Percentiles rank a stretch among this genome's conserved stretches.
phyloP scores from a whole-genome alignment of 1,140 invertebrate genomes.

The Heliconius himera region DNA sequence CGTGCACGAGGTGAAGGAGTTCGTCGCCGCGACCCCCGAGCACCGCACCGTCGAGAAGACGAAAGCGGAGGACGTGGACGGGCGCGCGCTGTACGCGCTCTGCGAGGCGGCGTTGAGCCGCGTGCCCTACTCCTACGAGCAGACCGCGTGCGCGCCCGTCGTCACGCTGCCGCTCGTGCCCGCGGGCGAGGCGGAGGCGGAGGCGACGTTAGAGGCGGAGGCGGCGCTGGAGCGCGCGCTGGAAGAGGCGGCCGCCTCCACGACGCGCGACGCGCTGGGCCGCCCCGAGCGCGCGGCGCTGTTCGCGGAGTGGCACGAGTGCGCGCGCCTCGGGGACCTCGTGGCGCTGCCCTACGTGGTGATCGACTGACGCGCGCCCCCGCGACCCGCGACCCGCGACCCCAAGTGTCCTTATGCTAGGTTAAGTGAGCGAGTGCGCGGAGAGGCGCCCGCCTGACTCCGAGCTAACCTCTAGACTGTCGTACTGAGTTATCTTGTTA shows the following conservation, averaged over 20 bases:
- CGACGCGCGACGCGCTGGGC: constrained; percentile 52
- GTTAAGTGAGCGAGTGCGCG: constrained; percentile 49
- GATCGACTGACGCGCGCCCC: constrained; percentile 86
- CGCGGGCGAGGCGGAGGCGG: constrained; percentile 29
- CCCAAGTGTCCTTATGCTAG: constrained; percentile 52
- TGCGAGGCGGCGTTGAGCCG: constrained; percentile 43
- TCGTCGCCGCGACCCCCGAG: constrained; percentile 49
- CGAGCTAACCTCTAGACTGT: constrained; percentile 69
- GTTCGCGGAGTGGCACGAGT: constrained; percentile 93
- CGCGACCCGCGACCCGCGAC: constrained; percentile 28
- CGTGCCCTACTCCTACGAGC: constrained; percentile 44
- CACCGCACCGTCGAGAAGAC: constrained; percentile 68
- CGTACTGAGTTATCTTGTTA: constrained; percentile 76
- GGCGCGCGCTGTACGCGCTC: constrained; percentile 44
- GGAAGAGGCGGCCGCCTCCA: constrained; percentile 28
- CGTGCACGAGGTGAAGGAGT: constrained; percentile 42
- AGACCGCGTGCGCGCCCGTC: constrained; percentile 51
- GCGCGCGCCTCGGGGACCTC: constrained; percentile 85
- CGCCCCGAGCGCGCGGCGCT: constrained; percentile 52
- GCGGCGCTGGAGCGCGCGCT: constrained; percentile 40
- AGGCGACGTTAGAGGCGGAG: constrained; percentile 30
- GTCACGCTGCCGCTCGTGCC: constrained; percentile 38
- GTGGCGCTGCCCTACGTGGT: constrained; percentile 94
- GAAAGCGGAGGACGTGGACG: constrained; percentile 57
- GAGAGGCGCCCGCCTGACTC: constrained; percentile 41